Conservation (phyloP, 2,797 vertebrate species). For the Karalla daura region DNA sequence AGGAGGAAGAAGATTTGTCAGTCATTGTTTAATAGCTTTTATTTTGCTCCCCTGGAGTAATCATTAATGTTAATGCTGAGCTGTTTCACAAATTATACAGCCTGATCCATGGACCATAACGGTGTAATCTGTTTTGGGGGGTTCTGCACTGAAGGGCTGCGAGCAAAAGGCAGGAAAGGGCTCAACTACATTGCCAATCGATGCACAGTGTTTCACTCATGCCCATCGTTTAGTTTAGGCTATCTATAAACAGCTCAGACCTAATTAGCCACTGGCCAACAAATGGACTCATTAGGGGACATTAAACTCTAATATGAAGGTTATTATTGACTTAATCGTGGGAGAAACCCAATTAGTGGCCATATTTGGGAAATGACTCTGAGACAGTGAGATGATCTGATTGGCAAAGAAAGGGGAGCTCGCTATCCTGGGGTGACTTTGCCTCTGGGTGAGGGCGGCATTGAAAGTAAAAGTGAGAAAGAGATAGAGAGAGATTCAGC, state of each 20-base stretch:
- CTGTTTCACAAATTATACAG: constrained; percentile 70
- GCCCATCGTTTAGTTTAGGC: constrained; percentile 75
- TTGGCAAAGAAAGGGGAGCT: constrained; percentile 26
- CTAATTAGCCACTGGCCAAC: constrained; percentile 76
- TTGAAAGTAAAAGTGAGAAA: constrained; percentile 36
- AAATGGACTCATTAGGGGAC: constrained; percentile 80
- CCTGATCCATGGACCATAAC: constrained; percentile 61
- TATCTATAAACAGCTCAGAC: constrained; percentile 79
- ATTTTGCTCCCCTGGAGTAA: constrained; percentile 66
- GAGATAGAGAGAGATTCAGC: constrained; percentile 38
- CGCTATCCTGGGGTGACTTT: constrained; percentile 64
- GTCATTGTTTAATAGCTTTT: constrained; percentile 72
- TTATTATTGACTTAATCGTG: constrained; percentile 81
- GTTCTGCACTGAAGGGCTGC: constrained; percentile 23
- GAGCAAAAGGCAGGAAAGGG: constrained; percentile 49
- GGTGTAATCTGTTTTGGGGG: constrained; percentile 56
- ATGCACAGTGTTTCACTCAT: constrained; percentile 59
- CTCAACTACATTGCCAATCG: constrained; percentile 53
- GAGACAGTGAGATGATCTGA: constrained; percentile 60
- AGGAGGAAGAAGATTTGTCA: constrained; percentile 69
- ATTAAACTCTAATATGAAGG: constrained; percentile 83
- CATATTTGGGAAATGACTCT: constrained; percentile 73
- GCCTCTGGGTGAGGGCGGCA: constrained; percentile 55
- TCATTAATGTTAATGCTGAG: constrained; percentile 72
- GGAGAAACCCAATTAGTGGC: constrained; percentile 78